Evolutionary conservation across 53 echinoderm and acorn worm species (phyloP).

Genomic region (Henricia sp.): DNA sequence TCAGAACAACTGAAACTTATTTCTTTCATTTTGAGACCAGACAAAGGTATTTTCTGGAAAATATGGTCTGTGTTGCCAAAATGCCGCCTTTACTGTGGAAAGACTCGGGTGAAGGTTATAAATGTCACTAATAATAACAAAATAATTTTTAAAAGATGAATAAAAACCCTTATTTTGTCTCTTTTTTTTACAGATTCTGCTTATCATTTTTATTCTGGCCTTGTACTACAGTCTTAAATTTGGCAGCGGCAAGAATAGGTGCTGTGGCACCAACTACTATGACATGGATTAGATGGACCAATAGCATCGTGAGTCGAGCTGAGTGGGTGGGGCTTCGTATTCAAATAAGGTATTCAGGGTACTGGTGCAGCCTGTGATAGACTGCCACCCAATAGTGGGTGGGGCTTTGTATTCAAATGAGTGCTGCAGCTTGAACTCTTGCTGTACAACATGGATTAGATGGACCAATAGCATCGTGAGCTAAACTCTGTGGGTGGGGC

Average conservation of each 20-base stretch:
- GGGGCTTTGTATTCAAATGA: constrained; percentile 31
- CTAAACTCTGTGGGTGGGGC: not conserved
- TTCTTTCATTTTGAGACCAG: no score
- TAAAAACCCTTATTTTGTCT: no score
- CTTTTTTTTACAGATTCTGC: constrained; percentile 43
- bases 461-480: not conserved
- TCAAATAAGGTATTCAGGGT: no score
- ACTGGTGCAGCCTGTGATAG: not conserved
- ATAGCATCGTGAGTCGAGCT: not conserved
- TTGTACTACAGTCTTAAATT: constrained; percentile 70
- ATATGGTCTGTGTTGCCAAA: no score
- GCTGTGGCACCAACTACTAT: constrained; percentile 54
- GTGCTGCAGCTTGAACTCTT: not conserved
- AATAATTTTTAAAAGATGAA: no score
- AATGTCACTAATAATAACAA: no score
- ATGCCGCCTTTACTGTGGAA: no score
- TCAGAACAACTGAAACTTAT: no score
- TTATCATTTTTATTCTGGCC: constrained; percentile 77
- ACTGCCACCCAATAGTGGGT: not conserved
- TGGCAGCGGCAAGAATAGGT: constrained; percentile 59
- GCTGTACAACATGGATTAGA: not conserved
- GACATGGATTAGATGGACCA: constrained; percentile 54
- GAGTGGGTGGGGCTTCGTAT: not conserved
- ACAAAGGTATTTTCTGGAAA: no score
- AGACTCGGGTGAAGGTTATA: no score